These are phyloP conservation scores for Kryphioiulus occultus DNA, from an alignment of 2,888 invertebrate species.

Conservation along the genomic window DNA sequence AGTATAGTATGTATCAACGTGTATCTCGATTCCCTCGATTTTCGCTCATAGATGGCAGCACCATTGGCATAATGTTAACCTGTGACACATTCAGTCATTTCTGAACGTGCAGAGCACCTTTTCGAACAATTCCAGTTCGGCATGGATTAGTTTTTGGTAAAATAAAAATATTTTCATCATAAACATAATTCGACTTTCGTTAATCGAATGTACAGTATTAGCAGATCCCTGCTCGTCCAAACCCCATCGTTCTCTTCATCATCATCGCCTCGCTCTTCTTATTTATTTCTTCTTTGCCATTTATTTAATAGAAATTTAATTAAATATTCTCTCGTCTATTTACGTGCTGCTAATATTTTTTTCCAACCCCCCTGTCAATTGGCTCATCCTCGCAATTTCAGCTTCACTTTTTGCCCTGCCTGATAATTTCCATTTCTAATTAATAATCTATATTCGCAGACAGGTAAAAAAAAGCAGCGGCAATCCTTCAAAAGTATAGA, in stretches of 20 bases:
- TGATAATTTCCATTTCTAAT: constrained; percentile 9
- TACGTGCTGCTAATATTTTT: not conserved
- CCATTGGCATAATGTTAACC: no score
- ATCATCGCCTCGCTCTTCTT: not conserved
- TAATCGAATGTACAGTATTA: not conserved
- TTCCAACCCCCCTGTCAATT: not conserved
- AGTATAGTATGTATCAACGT: no score
- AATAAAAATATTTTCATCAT: no score
- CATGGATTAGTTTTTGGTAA: no score
- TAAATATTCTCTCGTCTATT: constrained; percentile 6
- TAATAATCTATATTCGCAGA: constrained; percentile 23
- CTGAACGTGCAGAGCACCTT: no score
- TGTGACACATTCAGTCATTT: no score
- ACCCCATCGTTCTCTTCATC: not conserved
- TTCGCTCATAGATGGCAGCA: no score
- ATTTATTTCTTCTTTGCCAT: not conserved
- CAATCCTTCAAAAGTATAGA: constrained; percentile 23
- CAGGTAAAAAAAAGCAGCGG: not conserved
- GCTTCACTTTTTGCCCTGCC: not conserved
- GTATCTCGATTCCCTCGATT: no score
- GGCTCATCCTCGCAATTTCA: not conserved
- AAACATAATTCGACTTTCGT: not conserved
- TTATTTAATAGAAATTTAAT: constrained; percentile 23
- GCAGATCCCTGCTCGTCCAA: no score
- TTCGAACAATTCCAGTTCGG: no score